These are phyloP conservation scores for Plagodis pulveraria DNA, from an alignment of 2,888 invertebrate species.

Conservation along the genomic window DNA sequence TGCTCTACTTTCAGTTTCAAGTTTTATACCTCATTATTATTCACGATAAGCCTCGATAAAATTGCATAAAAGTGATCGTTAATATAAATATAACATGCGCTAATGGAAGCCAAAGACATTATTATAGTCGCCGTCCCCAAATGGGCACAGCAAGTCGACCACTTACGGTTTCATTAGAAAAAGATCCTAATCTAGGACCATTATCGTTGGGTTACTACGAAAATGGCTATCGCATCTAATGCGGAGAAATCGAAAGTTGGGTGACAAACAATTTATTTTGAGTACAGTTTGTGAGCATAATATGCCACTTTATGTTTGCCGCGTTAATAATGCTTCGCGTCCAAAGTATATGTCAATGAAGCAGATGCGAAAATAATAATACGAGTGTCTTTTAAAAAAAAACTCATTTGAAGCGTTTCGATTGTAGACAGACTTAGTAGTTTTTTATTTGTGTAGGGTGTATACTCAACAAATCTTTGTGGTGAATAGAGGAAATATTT, in stretches of 20 bases:
- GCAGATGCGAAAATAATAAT: too few relatives aligned
- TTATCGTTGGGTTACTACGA: constrained; percentile 70
- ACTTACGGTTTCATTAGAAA: constrained; percentile 78
- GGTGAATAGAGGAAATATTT: too few relatives aligned
- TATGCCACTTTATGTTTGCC: neutral
- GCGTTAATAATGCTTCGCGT: neutral
- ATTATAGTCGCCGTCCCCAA: constrained; percentile 54
- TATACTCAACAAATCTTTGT: too few relatives aligned
- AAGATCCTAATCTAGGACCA: constrained; percentile 73
- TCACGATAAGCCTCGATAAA: constrained; percentile 20
- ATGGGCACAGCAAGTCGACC: constrained; percentile 55
- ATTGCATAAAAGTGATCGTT: constrained; percentile 31
- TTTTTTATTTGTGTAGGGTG: too few relatives aligned
- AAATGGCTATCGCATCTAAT: constrained; percentile 69
- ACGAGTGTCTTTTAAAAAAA: too few relatives aligned
- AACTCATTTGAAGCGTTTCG: too few relatives aligned
- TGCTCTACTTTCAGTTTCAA: too few relatives aligned
- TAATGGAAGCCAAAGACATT: constrained; percentile 37
- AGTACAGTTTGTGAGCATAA: neutral
- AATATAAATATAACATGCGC: constrained; percentile 6
- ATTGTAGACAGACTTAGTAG: too few relatives aligned
- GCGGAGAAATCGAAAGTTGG: constrained; percentile 59
- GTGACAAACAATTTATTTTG: constrained; percentile 21
- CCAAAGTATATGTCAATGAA: too few relatives aligned
- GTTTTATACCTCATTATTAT: constrained; percentile 8